These are phyloP conservation scores for Ambastaia sidthimunki DNA, from an alignment of 2,797 vertebrate genomes.

Conservation along the genomic window DNA sequence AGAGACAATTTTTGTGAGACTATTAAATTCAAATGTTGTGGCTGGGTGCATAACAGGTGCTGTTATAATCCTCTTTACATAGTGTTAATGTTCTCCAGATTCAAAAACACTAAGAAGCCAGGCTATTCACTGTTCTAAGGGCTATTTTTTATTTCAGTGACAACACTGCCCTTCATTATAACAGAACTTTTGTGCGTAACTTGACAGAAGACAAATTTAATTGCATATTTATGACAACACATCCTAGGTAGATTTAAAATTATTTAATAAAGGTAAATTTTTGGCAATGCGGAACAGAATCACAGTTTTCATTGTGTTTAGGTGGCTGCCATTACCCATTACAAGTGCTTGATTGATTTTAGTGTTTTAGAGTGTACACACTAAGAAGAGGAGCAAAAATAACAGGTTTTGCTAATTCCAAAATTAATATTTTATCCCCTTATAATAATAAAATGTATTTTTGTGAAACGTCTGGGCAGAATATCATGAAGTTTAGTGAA, in stretches of 20 bases:
- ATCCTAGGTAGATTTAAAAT: background rate
- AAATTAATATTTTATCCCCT: too few species aligned
- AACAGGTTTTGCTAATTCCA: too few species aligned
- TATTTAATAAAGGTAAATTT: background rate
- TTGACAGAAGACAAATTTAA: slow-evolving; percentile 40
- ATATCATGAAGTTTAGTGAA: background rate
- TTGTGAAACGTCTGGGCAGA: background rate
- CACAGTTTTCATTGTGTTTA: too few species aligned
- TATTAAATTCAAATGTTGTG: slow-evolving; percentile 65
- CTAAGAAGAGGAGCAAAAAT: too few species aligned
- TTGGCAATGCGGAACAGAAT: too few species aligned
- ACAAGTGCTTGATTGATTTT: too few species aligned
- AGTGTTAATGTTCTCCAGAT: slow-evolving; percentile 78
- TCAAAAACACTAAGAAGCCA: slow-evolving; percentile 72
- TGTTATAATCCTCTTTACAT: slow-evolving; percentile 81
- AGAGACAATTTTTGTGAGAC: slow-evolving; percentile 47
- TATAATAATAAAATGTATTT: background rate
- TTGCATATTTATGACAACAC: slow-evolving; percentile 30
- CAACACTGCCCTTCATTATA: slow-evolving; percentile 23
- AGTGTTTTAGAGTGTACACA: background rate
- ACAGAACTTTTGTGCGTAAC: slow-evolving; percentile 37
- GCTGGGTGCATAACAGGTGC: slow-evolving; percentile 74
- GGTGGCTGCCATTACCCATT: too few species aligned
- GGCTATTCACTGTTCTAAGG: slow-evolving; percentile 62
- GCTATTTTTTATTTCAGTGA: slow-evolving; percentile 39